phyloP scores from a whole-genome alignment of 92 coral and sea anemone genomes.

The Paramuricea clavata region DNA sequence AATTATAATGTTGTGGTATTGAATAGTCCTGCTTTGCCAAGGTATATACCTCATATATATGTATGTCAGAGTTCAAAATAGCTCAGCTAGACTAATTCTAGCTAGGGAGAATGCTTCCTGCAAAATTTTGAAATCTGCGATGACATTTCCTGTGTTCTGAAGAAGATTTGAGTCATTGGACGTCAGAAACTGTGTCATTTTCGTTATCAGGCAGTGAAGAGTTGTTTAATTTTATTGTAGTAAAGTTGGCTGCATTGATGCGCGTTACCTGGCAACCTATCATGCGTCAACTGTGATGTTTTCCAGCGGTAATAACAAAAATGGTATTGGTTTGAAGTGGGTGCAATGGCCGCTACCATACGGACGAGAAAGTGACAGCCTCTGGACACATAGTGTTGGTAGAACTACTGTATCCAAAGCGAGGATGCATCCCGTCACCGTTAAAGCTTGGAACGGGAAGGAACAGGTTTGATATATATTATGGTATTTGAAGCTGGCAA shows the following conservation, averaged over 20 bases:
- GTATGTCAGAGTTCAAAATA: no score
- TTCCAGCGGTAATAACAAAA: slow-evolving; percentile 75
- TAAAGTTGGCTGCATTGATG: slow-evolving; percentile 70
- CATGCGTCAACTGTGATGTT: slow-evolving; percentile 78
- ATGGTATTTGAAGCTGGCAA: no score
- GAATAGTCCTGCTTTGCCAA: slow-evolving; percentile 52
- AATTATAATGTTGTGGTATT: slow-evolving; percentile 60
- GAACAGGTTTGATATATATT: slow-evolving; percentile 55
- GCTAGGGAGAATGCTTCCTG: no score
- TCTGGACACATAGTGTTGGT: slow-evolving; percentile 80
- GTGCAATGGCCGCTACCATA: slow-evolving; percentile 78
- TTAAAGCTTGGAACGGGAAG: slow-evolving; percentile 75
- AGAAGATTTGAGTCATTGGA: no score
- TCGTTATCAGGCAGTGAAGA: no score
- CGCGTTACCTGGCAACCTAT: slow-evolving; percentile 75
- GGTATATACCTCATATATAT: no score
- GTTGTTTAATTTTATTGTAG: background rate
- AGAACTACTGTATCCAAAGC: slow-evolving; percentile 60
- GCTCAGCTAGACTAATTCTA: no score
- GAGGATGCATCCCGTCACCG: slow-evolving; percentile 52
- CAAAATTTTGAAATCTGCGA: no score
- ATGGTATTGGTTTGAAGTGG: slow-evolving; percentile 80
- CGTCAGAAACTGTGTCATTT: no score
- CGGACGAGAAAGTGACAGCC: slow-evolving; percentile 68
- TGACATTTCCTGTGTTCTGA: no score